Evolutionary conservation across 2,888 invertebrate genomes (phyloP), one percentile per base, ranked within the genome.

Genomic region (Athripsodes cinereus): DNA sequence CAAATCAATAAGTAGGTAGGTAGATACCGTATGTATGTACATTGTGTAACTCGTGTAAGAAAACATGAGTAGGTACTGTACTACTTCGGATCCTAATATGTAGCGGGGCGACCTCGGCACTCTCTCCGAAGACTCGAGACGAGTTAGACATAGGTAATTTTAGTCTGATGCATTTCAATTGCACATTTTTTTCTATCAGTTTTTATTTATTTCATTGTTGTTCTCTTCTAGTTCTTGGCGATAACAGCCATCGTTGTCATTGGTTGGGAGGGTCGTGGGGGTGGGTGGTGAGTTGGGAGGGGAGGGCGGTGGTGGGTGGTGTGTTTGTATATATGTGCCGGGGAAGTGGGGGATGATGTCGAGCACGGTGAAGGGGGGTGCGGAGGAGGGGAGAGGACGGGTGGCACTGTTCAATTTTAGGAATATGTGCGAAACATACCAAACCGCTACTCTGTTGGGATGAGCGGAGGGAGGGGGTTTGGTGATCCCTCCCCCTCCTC

Each of bases 401-500:
- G 21, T 49, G 50, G 55, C 34, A 55, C 55, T 34, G 55, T 55
- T 55, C 55, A 55, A 55, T 55, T 55, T 55, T 50, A 50, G 55
- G 55, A 50, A 55, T 55, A 55, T 55, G 55, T 55, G 55, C 55
- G 55, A 55, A 55, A 55, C 55, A 55, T 55, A 55, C 55, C 49
- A 50, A 55, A 40, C 55, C 55, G 8, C 46, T 44, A 44, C 46
- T 44, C n/a, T 50, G 22, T 40, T 16, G 40, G 40, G 40, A 16
- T 40, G 50, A 16, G 50, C 22, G 22, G 50, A 3, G 13, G 5
- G 40, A 2, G 13, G 5, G 40, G 5, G 5, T n/a, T n/a, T n/a
- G 16, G 40, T 11, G 50, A 40, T 10, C 26, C 22, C 10, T 22
- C 50, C 48, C 13, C 48, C 3, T 2, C 16, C 22, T 16, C 50